Conservation (phyloP, 37 sponge, comb jelly and placozoan genomes). For the Bolinopsis microptera region DNA sequence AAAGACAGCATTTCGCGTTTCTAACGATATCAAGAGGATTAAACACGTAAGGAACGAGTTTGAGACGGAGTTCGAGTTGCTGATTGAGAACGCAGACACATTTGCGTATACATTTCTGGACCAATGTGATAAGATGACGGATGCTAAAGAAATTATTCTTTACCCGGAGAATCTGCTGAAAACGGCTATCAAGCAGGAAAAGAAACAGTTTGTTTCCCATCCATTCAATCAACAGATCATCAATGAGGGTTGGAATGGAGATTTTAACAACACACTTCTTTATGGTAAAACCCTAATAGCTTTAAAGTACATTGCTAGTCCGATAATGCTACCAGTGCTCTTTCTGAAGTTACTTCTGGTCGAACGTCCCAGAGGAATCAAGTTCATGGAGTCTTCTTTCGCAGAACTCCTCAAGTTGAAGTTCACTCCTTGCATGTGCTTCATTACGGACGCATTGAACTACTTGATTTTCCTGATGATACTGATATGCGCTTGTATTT, state of each 20-base stretch:
- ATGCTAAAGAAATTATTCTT: not conserved
- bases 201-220: not conserved
- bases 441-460: not conserved
- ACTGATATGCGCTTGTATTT: not conserved
- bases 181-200: not conserved
- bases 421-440: not conserved
- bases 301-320: not conserved
- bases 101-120: not conserved
- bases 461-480: constrained; percentile 6
- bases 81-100: not conserved
- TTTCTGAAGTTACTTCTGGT: not conserved
- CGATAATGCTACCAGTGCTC: not conserved
- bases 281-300: not conserved
- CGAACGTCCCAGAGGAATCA: not conserved
- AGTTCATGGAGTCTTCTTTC: not conserved
- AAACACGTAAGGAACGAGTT: not conserved
- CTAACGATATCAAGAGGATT: not conserved
- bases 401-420: not conserved
- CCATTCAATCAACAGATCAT: not conserved
- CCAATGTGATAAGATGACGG: not conserved
- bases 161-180: not conserved
- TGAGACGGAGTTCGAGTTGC: not conserved
- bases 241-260: not conserved
- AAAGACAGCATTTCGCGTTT: not conserved
- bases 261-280: not conserved